A percentile compares a stretch with the other conserved stretches of the same genome.
Evolutionary conservation across 1,140 invertebrate genomes (phyloP).

Genomic region (Wasmannia auropunctata): DNA sequence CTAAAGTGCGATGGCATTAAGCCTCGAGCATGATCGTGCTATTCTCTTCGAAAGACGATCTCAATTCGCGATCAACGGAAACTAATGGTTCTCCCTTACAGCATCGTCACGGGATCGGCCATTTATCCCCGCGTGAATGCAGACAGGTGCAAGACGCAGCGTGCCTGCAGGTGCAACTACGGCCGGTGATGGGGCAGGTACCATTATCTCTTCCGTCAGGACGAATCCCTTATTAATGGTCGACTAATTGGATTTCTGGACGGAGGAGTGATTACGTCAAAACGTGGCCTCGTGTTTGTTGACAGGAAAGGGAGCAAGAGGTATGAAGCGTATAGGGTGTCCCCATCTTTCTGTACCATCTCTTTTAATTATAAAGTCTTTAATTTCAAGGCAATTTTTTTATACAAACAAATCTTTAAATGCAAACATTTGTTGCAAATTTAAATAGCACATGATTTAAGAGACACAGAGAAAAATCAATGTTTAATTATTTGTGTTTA

Average conservation of each 20-base stretch:
- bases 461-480: not conserved
- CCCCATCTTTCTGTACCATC: not conserved
- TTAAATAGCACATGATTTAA: not conserved
- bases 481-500: not conserved
- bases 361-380: not conserved
- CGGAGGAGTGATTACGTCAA: constrained; percentile 68
- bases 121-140: constrained; percentile 55
- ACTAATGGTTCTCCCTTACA: constrained; percentile 66
- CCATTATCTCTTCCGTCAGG: constrained; percentile 74
- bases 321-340: constrained; percentile 8
- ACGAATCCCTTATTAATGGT: constrained; percentile 80
- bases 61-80: constrained; percentile 71
- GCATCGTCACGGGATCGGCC: constrained; percentile 27
- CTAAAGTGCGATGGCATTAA: constrained; percentile 42
- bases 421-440: not conserved
- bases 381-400: not conserved
- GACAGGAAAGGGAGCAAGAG: constrained; percentile 32
- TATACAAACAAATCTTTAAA: not conserved
- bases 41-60: constrained; percentile 71
- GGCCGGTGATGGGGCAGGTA: constrained; percentile 64
- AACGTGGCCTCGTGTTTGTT: constrained; percentile 21
- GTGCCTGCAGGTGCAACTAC: constrained; percentile 42
- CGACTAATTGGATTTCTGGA: constrained; percentile 80
- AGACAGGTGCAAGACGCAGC: constrained; percentile 49
- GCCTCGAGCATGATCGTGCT: constrained; percentile 35